A percentile compares a stretch with the other conserved stretches of the same genome.
phyloP scores from a whole-genome alignment of 2,888 invertebrate genomes.

The Diploptera punctata region DNA sequence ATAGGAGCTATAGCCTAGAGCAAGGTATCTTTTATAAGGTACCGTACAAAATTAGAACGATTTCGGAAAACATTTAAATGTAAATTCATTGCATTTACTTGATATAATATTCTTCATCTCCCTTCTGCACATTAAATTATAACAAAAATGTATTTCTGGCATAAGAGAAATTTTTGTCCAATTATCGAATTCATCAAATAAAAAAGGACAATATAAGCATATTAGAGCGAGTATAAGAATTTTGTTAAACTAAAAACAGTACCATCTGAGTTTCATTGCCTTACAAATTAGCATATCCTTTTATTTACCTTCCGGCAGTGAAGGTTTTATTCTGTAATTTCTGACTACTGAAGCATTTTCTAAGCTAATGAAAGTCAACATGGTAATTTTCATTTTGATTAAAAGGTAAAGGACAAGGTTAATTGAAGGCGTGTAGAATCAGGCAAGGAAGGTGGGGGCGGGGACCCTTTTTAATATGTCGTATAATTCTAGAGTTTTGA shows the following conservation, averaged over 20 bases:
- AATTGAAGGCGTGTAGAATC: background rate
- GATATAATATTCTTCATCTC: background rate
- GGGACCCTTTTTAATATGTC: background rate
- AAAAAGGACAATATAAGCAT: background rate
- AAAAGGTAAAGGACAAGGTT: slow-evolving; percentile 24
- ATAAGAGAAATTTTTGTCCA: slow-evolving; percentile 10
- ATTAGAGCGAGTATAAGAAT: background rate
- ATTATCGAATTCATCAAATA: slow-evolving; percentile 26
- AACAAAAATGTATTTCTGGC: slow-evolving; percentile 9
- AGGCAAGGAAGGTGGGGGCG: background rate
- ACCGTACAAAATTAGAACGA: slow-evolving; percentile 30
- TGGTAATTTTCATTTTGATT: slow-evolving; percentile 11
- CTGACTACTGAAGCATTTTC: slow-evolving; percentile 24
- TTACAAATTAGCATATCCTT: slow-evolving; percentile 20
- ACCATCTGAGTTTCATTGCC: background rate
- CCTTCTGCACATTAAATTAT: background rate
- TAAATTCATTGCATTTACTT: slow-evolving; percentile 31
- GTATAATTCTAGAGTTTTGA: background rate
- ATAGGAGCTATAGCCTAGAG: background rate
- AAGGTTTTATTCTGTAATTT: slow-evolving; percentile 19
- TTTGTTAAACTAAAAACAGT: background rate
- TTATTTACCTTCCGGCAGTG: slow-evolving; percentile 12
- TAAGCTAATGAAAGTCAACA: slow-evolving; percentile 27
- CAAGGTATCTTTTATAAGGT: background rate
- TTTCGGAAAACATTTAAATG: slow-evolving; percentile 35